phyloP scores from a whole-genome alignment of 2,888 invertebrate genomes.

The Erebia epiphron region DNA sequence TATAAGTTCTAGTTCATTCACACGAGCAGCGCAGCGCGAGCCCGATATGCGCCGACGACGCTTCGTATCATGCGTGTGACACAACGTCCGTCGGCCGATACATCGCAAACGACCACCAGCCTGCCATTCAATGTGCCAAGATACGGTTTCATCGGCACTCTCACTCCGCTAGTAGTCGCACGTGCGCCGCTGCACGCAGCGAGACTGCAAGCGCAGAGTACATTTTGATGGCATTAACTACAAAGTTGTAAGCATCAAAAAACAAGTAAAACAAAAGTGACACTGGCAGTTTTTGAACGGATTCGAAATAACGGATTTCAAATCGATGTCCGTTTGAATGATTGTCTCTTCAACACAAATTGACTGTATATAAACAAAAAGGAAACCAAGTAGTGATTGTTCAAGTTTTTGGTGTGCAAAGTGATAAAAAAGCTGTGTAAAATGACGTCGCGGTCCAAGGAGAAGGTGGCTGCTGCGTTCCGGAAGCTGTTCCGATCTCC shows the following conservation, averaged over 20 bases:
- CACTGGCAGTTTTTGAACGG: slow-evolving; percentile 20
- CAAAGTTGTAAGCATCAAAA: neutral
- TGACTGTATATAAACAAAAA: slow-evolving; percentile 47
- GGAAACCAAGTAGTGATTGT: slow-evolving; percentile 7
- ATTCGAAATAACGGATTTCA: slow-evolving; percentile 48
- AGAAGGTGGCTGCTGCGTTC: slow-evolving; percentile 91
- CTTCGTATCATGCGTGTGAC: slow-evolving; percentile 54
- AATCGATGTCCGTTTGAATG: slow-evolving; percentile 53
- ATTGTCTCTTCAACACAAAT: slow-evolving; percentile 41
- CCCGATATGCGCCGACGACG: slow-evolving; percentile 59
- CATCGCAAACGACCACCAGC: slow-evolving; percentile 65
- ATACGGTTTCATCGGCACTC: slow-evolving; percentile 69
- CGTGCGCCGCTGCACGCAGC: slow-evolving; percentile 57
- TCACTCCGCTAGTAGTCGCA: slow-evolving; percentile 62
- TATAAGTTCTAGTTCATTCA: slow-evolving; percentile 49
- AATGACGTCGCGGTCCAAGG: slow-evolving; percentile 91
- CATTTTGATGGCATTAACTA: neutral
- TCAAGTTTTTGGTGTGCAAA: slow-evolving; percentile 19
- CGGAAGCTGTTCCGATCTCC: slow-evolving; percentile 89
- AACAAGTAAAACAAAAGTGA: slow-evolving; percentile 26
- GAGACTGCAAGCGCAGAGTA: slow-evolving; percentile 49
- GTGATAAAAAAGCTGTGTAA: slow-evolving; percentile 56
- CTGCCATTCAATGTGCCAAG: slow-evolving; percentile 65
- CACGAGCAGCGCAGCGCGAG: slow-evolving; percentile 50
- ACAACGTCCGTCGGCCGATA: slow-evolving; percentile 52